phyloP scores from a whole-genome alignment of 1,140 invertebrate genomes.

The Eriocheir sinensis region DNA sequence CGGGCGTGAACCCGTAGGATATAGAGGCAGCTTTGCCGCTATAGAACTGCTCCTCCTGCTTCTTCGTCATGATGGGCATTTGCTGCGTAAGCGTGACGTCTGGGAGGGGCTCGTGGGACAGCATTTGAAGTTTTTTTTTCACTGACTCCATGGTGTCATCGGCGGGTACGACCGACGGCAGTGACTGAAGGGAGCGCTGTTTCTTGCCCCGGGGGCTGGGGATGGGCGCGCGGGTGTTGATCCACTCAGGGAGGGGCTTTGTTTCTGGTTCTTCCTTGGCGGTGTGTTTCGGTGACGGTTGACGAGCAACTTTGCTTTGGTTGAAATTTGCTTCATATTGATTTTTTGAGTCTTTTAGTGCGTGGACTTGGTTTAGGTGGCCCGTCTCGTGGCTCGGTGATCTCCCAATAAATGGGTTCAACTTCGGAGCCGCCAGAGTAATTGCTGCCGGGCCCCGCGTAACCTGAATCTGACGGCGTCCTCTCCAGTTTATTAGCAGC shows the following conservation, averaged over 20 bases:
- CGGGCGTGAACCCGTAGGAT: slow-evolving; percentile 66
- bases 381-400: slow-evolving; percentile 57
- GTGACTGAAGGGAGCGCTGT: slow-evolving; percentile 67
- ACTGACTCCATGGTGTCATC: slow-evolving; percentile 62
- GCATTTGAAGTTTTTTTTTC: slow-evolving; percentile 73
- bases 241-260: slow-evolving; percentile 52
- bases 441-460: slow-evolving; percentile 53
- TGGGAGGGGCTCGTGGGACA: slow-evolving; percentile 49
- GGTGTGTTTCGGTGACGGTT: slow-evolving; percentile 19
- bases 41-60: slow-evolving; percentile 61
- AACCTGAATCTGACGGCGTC: slow-evolving; percentile 67
- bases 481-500: background rate
- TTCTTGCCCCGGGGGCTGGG: slow-evolving; percentile 68
- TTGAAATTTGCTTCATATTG: slow-evolving; percentile 16
- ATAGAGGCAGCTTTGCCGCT: slow-evolving; percentile 73
- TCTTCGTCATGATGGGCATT: background rate
- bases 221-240: slow-evolving; percentile 59
- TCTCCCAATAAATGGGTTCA: slow-evolving; percentile 72
- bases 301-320: background rate
- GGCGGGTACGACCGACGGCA: slow-evolving; percentile 47
- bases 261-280: background rate
- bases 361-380: slow-evolving; percentile 65
- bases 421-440: slow-evolving; percentile 20
- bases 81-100: background rate
- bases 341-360: slow-evolving; percentile 44